Conservation (phyloP, 2,888 invertebrate genomes). For the Hypercompe scribonia region DNA sequence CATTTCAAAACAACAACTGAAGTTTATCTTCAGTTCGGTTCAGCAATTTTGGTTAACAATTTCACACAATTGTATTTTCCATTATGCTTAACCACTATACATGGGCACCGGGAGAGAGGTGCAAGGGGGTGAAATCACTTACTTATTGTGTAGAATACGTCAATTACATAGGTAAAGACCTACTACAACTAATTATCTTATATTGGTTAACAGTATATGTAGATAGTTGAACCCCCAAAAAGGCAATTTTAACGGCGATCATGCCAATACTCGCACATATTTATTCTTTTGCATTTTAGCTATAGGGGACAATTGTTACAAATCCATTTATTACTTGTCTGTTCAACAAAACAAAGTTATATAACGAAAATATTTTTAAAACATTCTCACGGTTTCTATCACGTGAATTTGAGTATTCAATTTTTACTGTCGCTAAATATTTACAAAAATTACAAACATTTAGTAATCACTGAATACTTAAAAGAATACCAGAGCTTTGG, state of each 20-base stretch:
- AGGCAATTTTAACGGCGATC: too few relatives aligned
- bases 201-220: too few relatives aligned
- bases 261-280: too few relatives aligned
- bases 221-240: too few relatives aligned
- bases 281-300: slow-evolving; percentile 31
- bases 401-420: slow-evolving; percentile 15
- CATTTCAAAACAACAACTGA: slow-evolving; percentile 55
- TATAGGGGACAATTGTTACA: slow-evolving; percentile 27
- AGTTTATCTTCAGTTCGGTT: slow-evolving; percentile 24
- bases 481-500: neutral
- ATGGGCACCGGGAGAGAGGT: too few relatives aligned
- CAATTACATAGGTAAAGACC: too few relatives aligned
- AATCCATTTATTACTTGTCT: slow-evolving; percentile 31
- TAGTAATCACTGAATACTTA: neutral
- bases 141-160: too few relatives aligned
- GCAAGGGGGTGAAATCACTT: too few relatives aligned
- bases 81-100: too few relatives aligned
- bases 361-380: slow-evolving; percentile 17
- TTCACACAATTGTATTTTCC: slow-evolving; percentile 42
- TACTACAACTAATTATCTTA: too few relatives aligned
- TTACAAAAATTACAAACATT: neutral
- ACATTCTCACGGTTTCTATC: slow-evolving; percentile 11
- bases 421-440: too few relatives aligned
- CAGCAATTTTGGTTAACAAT: slow-evolving; percentile 23
- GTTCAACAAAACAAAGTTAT: slow-evolving; percentile 26